A percentile compares a stretch with the other conserved stretches of the same genome.
phyloP scores from a whole-genome alignment of 1,140 invertebrate genomes.

The Leptinotarsa lineolata region DNA sequence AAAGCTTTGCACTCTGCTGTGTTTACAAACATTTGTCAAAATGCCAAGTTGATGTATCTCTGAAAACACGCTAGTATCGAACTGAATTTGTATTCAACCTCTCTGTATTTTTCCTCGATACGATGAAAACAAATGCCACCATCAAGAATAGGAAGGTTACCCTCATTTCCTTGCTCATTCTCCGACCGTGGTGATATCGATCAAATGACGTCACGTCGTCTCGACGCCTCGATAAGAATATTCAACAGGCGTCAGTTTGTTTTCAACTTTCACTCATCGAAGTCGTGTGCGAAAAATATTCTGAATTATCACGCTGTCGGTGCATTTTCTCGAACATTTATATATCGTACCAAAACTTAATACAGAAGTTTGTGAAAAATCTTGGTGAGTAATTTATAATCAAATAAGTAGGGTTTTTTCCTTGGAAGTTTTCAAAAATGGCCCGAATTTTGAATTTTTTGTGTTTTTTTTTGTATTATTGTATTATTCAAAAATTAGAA shows the following conservation, averaged over 20 bases:
- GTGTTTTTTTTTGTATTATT: too few relatives aligned
- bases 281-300: background rate
- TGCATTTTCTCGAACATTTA: background rate
- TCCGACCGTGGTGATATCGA: slow-evolving; percentile 16
- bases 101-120: too few relatives aligned
- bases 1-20: too few relatives aligned
- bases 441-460: too few relatives aligned
- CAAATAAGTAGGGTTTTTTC: too few relatives aligned
- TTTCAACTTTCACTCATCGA: slow-evolving; percentile 14
- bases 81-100: too few relatives aligned
- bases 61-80: too few relatives aligned
- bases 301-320: background rate
- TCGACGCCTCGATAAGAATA: slow-evolving; percentile 33
- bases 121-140: background rate
- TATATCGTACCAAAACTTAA: background rate
- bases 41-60: too few relatives aligned
- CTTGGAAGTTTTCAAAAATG: too few relatives aligned
- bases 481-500: too few relatives aligned
- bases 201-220: slow-evolving; percentile 31
- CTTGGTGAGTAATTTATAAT: background rate
- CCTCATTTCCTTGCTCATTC: slow-evolving; percentile 6
- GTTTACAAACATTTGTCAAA: too few relatives aligned
- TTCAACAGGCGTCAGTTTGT: slow-evolving; percentile 40
- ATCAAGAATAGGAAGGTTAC: background rate
- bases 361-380: background rate